Evolutionary conservation across 2,797 vertebrate genomes (phyloP).

Genomic region (Chaunax sp.): DNA sequence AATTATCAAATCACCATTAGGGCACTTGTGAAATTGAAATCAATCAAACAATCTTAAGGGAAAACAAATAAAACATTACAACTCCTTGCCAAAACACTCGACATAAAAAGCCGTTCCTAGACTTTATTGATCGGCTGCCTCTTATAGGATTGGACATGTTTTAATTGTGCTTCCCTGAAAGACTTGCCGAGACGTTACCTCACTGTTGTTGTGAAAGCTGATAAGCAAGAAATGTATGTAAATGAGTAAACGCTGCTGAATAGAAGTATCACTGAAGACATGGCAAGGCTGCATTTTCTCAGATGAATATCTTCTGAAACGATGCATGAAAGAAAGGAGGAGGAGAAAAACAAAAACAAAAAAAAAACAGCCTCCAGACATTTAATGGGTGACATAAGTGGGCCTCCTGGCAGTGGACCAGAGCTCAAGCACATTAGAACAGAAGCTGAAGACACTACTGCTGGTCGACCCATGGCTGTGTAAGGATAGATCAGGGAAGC

Average conservation of each 20-base stretch:
- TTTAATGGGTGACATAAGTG: slow-evolving; percentile 78
- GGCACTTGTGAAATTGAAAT: slow-evolving; percentile 15
- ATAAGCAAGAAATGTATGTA: slow-evolving; percentile 79
- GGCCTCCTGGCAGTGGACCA: slow-evolving; percentile 69
- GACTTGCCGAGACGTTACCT: slow-evolving; percentile 81
- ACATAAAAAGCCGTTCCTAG: slow-evolving; percentile 64
- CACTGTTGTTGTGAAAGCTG: slow-evolving; percentile 77
- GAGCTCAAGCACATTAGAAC: slow-evolving; percentile 54
- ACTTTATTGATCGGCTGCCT: slow-evolving; percentile 77
- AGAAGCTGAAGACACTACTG: slow-evolving; percentile 57
- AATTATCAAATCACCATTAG: slow-evolving; percentile 11
- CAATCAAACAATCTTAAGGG: slow-evolving; percentile 14
- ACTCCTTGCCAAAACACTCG: slow-evolving; percentile 57
- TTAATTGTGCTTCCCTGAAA: slow-evolving; percentile 71
- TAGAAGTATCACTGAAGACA: slow-evolving; percentile 67
- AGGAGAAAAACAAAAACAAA: too few species aligned
- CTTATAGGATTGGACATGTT: slow-evolving; percentile 72
- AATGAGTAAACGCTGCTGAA: slow-evolving; percentile 66
- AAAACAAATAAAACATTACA: slow-evolving; percentile 31
- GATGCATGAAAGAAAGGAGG: slow-evolving; percentile 40
- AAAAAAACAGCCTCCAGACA: slow-evolving; percentile 43
- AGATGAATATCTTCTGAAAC: slow-evolving; percentile 58
- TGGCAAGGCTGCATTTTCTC: slow-evolving; percentile 38
- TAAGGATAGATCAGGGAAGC: slow-evolving; percentile 4
- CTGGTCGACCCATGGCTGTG: slow-evolving; percentile 17